A percentile compares a stretch with the other conserved stretches of the same genome.
Conservation (phyloP, 2,888 invertebrate species). For the Aquatica leii region DNA sequence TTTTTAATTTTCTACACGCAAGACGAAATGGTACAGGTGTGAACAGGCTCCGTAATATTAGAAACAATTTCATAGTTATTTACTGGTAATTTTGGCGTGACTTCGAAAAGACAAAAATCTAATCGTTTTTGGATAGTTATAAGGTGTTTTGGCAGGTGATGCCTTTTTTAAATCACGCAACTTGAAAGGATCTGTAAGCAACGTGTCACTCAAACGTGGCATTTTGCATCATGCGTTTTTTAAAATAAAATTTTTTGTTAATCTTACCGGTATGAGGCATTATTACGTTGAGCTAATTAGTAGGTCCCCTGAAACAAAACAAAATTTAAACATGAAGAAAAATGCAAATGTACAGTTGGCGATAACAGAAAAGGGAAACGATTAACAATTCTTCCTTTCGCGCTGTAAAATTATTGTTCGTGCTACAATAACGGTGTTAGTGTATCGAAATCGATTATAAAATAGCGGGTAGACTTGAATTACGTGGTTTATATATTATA, state of each 20-base stretch:
- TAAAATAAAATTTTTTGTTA: neutral
- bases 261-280: conserved; percentile 23
- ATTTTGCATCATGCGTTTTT: neutral
- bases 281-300: neutral
- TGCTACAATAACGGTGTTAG: conserved; percentile 22
- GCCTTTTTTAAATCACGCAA: conserved; percentile 28
- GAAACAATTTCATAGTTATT: conserved; percentile 30
- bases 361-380: neutral
- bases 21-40: conserved; percentile 12
- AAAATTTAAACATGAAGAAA: conserved; percentile 4
- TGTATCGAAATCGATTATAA: conserved; percentile 30
- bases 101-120: conserved; percentile 29
- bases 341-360: neutral
- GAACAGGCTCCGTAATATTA: conserved; percentile 15
- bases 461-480: conserved; percentile 20
- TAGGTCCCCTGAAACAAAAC: conserved; percentile 9
- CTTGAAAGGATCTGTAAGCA: conserved; percentile 8
- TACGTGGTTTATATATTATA: conserved; percentile 25
- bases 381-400: conserved; percentile 12
- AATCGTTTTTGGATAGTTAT: conserved; percentile 26
- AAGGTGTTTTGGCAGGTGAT: conserved; percentile 33
- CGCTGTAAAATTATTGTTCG: conserved; percentile 23
- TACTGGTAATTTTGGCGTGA: conserved; percentile 28
- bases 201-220: conserved; percentile 2
- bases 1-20: conserved; percentile 6